Percentiles rank a stretch among this genome's conserved stretches.
Conservation (phyloP, 1,140 invertebrate species). For the Drosophila arizonae region DNA sequence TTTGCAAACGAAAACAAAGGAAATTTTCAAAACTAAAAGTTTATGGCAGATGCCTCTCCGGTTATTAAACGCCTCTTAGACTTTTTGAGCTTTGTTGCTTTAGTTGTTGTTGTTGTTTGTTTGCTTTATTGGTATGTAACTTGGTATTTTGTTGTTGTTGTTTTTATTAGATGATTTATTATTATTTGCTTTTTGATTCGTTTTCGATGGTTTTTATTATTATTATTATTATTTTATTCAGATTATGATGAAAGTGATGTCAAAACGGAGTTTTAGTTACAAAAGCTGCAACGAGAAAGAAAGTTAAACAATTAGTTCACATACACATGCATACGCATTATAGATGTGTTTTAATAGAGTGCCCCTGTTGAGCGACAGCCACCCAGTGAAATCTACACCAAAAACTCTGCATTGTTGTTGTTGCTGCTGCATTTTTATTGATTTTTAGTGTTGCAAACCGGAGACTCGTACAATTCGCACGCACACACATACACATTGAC, state of each 20-base stretch:
- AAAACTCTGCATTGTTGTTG: conserved; percentile 50
- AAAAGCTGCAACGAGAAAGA: conserved; percentile 87
- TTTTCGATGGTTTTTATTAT: conserved; percentile 78
- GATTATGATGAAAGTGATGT: conserved; percentile 83
- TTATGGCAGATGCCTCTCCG: conserved; percentile 59
- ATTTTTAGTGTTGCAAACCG: conserved; percentile 79
- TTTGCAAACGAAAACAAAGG: conserved; percentile 64
- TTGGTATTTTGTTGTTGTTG: conserved; percentile 40
- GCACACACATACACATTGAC: conserved; percentile 35
- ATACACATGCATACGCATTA: conserved; percentile 17
- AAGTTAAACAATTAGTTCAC: conserved; percentile 34
- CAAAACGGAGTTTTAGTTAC: conserved; percentile 88
- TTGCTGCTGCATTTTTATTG: conserved; percentile 69
- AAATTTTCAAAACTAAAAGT: conserved; percentile 69
- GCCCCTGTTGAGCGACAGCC: conserved; percentile 29
- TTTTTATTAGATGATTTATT: conserved; percentile 72
- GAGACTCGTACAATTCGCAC: conserved; percentile 66
- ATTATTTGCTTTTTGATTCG: conserved; percentile 76
- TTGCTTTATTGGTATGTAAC: conserved; percentile 46
- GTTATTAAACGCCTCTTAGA: conserved; percentile 55
- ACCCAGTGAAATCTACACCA: conserved; percentile 70
- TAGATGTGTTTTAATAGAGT: conserved; percentile 17
- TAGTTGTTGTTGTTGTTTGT: conserved; percentile 49
- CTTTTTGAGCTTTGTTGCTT: conserved; percentile 76
- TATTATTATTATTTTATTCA: conserved; percentile 80